Base-by-base conservation (phyloP, 2,888 invertebrate genomes). In the Podabrus alpinus region DNA sequence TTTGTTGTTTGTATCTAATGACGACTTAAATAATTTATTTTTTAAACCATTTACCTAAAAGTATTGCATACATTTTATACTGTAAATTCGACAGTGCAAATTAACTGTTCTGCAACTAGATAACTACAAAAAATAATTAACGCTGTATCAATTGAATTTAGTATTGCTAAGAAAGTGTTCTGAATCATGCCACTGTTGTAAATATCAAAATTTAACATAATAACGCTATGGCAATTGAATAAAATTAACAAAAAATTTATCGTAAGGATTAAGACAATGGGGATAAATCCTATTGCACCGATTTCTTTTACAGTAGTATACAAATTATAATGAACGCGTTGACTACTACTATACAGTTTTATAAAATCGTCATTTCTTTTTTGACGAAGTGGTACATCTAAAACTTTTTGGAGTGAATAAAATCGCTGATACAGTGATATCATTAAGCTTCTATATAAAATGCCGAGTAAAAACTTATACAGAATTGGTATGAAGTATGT, bases 101-200 rank as follows among this genome's bases (percentile, higher is more conserved):
- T n/a, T 45, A 45, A n/a, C 45, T 45, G 45, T 13, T n/a, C n/a
- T 7, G 7, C 45, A 7, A 45, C 45, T n/a, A 45, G n/a, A 7
- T 45, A n/a, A 2, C 45, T 7, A n/a, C 45, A 45, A 3, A n/a
- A 45, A n/a, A 45, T 45, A 0, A 45, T 3, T 45, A 45, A 45
- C 2, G 1, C n/a, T n/a, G n/a, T 4, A n/a, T 45, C 45, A 9
- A 7, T 45, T 45, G 7, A 1, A 45, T 3, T 5, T 45, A n/a
- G n/a, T 7, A 45, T 2, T n/a, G n/a, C 2, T n/a, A 9, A 7
- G 13, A 1, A 4, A n/a, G n/a, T 1, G n/a, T 0, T 5, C 1
- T 0, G 2, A 9, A 45, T 45, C 13, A 9, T n/a, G 1, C 2
- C 0, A 0, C 2, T 9, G 1, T n/a, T 2, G n/a, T n/a, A 45